Evolutionary conservation across 2,888 invertebrate species (phyloP).

Genomic region (Meteorus cinctellus): DNA sequence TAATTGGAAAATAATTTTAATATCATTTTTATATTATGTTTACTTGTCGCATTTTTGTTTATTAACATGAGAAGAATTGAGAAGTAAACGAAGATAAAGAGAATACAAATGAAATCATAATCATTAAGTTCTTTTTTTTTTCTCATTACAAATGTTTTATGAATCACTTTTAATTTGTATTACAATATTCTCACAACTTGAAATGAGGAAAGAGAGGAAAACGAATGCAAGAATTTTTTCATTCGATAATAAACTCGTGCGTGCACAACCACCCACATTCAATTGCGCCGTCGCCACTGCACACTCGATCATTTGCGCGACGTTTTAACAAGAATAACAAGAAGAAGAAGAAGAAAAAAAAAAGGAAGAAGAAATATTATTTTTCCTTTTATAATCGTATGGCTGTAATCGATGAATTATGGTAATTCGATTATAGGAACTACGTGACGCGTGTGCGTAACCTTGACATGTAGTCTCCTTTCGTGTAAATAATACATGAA

Average conservation of each 20-base stretch:
- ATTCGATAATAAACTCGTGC: constrained; percentile 26
- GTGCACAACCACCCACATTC: constrained; percentile 28
- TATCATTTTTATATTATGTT: neutral
- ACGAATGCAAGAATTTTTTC: neutral
- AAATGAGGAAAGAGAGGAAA: neutral
- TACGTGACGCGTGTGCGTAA: neutral
- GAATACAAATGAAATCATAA: no score
- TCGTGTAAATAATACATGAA: neutral
- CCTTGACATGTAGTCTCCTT: constrained; percentile 16
- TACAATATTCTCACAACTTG: neutral
- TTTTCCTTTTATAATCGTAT: constrained; percentile 15
- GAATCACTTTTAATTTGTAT: neutral
- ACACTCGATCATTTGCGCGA: neutral
- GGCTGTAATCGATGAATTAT: constrained; percentile 50
- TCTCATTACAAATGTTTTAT: neutral
- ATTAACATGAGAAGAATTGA: neutral
- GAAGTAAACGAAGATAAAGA: neutral
- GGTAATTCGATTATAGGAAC: constrained; percentile 46
- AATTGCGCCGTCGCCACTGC: constrained; percentile 21
- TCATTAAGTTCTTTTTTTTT: neutral
- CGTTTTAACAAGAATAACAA: neutral
- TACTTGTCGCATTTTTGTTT: neutral
- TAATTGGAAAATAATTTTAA: neutral
- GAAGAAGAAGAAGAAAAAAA: no score
- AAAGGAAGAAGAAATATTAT: neutral